Conservation (phyloP, 2,797 vertebrate genomes). For the Nothura maculosa region DNA sequence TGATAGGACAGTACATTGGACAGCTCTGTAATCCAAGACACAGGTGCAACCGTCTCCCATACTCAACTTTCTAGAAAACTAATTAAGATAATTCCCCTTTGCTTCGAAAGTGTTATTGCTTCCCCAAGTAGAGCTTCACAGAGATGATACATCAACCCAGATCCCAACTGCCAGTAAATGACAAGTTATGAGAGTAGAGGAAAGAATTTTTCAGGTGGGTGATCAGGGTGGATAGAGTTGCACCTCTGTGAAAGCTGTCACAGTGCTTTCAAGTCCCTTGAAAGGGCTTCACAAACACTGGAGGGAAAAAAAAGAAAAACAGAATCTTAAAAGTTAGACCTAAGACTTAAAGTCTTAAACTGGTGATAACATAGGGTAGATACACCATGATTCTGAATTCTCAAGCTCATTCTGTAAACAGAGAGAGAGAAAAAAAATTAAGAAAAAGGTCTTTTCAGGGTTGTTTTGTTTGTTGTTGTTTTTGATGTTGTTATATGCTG, state of each 20-base stretch:
- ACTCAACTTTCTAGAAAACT: not conserved
- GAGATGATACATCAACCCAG: not conserved
- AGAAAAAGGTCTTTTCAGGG: not conserved
- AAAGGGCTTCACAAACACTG: not conserved
- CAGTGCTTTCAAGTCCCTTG: fast-evolving
- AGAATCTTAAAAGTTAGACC: not conserved
- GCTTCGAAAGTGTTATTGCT: not conserved
- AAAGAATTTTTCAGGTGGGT: not conserved
- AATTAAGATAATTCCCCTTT: not conserved
- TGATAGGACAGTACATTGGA: fast-evolving
- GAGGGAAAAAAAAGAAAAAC: not conserved
- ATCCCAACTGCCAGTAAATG: not conserved
- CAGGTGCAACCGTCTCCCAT: no score
- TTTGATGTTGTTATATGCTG: not conserved
- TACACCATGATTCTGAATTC: not conserved
- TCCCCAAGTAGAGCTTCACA: not conserved
- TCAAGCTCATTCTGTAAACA: not conserved
- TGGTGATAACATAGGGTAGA: not conserved
- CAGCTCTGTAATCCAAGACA: fast-evolving
- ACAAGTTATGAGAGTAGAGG: not conserved
- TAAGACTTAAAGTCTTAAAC: not conserved
- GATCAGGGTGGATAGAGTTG: not conserved
- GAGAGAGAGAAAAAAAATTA: not conserved
- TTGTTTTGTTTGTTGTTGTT: not conserved
- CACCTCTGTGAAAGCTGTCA: not conserved